A percentile compares a stretch with the other conserved stretches of the same genome.
phyloP scores from a whole-genome alignment of 2,113 vertebrate genomes.

The Chaetops frenatus region DNA sequence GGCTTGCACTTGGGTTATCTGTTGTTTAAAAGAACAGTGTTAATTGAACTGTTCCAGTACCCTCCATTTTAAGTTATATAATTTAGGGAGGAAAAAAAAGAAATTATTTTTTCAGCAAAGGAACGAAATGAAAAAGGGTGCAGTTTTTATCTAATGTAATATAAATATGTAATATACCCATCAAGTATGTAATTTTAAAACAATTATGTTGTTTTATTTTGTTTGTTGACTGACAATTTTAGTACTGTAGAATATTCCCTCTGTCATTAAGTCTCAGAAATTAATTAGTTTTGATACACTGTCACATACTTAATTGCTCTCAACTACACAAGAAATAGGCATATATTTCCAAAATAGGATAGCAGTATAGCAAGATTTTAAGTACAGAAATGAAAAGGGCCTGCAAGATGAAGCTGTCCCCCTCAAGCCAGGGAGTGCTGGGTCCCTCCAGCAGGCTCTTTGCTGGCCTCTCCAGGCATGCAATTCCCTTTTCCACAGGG shows the following conservation, averaged over 20 bases:
- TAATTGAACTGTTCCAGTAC: not conserved
- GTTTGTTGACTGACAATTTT: not conserved
- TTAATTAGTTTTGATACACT: not conserved
- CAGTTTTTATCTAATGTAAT: not conserved
- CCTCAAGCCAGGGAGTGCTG: not conserved
- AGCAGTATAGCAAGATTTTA: not conserved
- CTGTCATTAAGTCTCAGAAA: not conserved
- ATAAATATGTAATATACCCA: not conserved
- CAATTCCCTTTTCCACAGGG: not conserved
- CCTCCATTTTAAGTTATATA: not conserved
- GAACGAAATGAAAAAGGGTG: not conserved
- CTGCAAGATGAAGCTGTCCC: not conserved
- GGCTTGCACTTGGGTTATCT: not conserved
- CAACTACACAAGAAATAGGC: not conserved
- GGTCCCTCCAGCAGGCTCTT: not conserved
- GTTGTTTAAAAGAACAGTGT: not conserved
- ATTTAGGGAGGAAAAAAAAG: not conserved
- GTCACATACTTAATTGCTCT: not conserved
- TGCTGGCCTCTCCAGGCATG: not conserved
- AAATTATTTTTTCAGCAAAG: not conserved
- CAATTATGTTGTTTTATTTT: not conserved
- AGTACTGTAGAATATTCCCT: not conserved
- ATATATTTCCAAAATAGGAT: not conserved
- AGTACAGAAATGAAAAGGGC: not conserved
- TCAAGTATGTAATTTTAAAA: not conserved